phyloP scores from a whole-genome alignment of 2,888 invertebrate genomes.

The Labia minor region DNA sequence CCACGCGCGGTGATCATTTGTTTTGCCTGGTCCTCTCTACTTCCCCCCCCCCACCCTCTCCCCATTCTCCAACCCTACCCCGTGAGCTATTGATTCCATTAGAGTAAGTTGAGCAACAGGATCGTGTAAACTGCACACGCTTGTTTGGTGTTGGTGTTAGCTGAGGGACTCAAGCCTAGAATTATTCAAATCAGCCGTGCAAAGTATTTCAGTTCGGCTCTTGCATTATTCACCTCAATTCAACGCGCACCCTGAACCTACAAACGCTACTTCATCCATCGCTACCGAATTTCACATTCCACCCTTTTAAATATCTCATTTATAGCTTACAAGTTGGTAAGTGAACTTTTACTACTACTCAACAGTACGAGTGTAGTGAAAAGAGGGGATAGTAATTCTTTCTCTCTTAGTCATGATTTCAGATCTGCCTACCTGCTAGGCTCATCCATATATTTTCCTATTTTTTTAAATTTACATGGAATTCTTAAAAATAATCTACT shows the following conservation, averaged over 20 bases:
- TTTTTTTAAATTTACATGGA: too few species aligned
- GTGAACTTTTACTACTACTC: too few species aligned
- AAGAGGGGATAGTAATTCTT: too few species aligned
- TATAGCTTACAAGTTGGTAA: not conserved
- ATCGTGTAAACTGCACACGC: not conserved
- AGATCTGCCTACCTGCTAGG: too few species aligned
- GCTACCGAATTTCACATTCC: not conserved
- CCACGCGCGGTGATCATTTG: not conserved
- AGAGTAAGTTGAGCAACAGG: constrained; percentile 4
- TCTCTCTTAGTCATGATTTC: too few species aligned
- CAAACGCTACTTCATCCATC: not conserved
- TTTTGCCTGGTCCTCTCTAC: too few species aligned
- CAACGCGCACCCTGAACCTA: not conserved
- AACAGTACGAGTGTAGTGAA: too few species aligned
- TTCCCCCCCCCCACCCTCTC: too few species aligned
- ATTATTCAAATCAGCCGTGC: constrained; percentile 5
- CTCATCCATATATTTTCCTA: too few species aligned
- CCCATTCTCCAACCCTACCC: not conserved
- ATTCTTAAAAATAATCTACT: too few species aligned
- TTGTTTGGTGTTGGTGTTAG: not conserved
- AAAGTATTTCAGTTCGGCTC: not conserved
- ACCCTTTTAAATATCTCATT: constrained; percentile 4
- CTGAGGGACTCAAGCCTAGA: not conserved
- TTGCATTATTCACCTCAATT: not conserved
- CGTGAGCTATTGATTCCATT: not conserved